Evolutionary conservation across 2,797 vertebrate genomes (phyloP), one percentile per base, ranked within the genome.

Genomic region (Todus mexicanus): DNA sequence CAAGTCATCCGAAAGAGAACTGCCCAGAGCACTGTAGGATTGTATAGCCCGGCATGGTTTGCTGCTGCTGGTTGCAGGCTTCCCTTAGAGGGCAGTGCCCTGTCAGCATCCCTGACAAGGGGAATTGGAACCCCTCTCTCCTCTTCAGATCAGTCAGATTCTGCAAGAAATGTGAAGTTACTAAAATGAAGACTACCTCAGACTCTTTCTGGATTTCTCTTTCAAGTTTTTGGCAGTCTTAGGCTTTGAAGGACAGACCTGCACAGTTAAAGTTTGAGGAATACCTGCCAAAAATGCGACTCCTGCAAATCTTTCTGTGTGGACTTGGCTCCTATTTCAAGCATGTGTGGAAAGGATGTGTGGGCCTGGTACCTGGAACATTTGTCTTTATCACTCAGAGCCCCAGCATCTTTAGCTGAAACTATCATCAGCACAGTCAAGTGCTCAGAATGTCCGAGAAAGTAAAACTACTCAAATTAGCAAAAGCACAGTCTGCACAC

Each of bases 311-410:
- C 11, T 45, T 54, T 37, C 15, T 47, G 27, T 7, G 3, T 19
- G 38, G 48, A 26, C 22, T 59, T 51, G 42, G 27, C 60, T 61
- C 25, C 37, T 51, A 0, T 38, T 70, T 35, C 26, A 51, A 70
- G 21, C 5, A 26, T 3, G 2, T 26, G 23, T 35, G 42, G 38
- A 69, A 68, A 38, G 19, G 25, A 37, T 51, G 33, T 37, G 51
- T 29, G 35, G 31, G 42, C 12, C 35, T 63, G 48, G 21, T 33
- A 65, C 21, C 27, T 8, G 31, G 26, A 22, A 37, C 0, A 0
- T 7, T 89, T 71, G 66, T 40, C 21, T 87, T 68, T 14, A 14
- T 18, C n/a, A 53, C 22, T 35, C 1, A 0, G 42, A 78, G 50
- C 21, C 29, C 16, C 16, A 45, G 47, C 27, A 80, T 33, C 29